Percentiles rank a stretch among this genome's conserved stretches.
Conservation (phyloP, 2,113 vertebrate species). For the Ranitomeya imitator region DNA sequence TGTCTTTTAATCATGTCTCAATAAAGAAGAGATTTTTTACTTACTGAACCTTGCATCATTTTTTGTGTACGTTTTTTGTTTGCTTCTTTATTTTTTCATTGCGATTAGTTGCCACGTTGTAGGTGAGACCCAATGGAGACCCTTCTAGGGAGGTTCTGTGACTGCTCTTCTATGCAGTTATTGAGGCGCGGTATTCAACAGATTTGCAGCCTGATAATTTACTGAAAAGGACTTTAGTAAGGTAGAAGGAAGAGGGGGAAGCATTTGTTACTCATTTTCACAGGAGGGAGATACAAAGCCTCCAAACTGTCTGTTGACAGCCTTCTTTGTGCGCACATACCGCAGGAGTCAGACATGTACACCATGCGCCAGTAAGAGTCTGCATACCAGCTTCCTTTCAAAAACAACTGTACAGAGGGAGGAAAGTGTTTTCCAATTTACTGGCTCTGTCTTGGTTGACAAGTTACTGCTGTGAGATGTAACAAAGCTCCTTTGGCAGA, state of each 20-base stretch:
- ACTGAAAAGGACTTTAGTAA: background rate
- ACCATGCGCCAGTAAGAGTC: constrained; percentile 39
- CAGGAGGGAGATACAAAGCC: background rate
- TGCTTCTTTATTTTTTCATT: background rate
- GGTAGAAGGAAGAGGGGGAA: background rate
- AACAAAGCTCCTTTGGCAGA: constrained; percentile 50
- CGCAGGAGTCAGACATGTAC: constrained; percentile 47
- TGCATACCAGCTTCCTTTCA: constrained; percentile 54
- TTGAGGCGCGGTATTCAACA: background rate
- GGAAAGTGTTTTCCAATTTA: constrained; percentile 49
- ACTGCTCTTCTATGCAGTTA: background rate
- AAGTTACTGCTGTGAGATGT: constrained; percentile 35
- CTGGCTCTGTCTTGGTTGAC: constrained; percentile 42
- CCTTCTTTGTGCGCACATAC: background rate
- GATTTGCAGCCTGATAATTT: constrained; percentile 24
- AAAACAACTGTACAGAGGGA: constrained; percentile 43
- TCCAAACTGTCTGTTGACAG: constrained; percentile 8
- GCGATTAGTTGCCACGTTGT: constrained; percentile 8
- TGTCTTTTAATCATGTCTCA: too few species aligned
- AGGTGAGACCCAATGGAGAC: background rate
- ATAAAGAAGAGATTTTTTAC: too few species aligned
- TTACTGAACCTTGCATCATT: too few species aligned
- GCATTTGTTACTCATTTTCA: constrained; percentile 36
- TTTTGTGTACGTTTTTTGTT: background rate
- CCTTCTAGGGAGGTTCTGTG: background rate